Evolutionary conservation across 1,140 invertebrate genomes (phyloP).

Genomic region (Schmidtea mediterranea): DNA sequence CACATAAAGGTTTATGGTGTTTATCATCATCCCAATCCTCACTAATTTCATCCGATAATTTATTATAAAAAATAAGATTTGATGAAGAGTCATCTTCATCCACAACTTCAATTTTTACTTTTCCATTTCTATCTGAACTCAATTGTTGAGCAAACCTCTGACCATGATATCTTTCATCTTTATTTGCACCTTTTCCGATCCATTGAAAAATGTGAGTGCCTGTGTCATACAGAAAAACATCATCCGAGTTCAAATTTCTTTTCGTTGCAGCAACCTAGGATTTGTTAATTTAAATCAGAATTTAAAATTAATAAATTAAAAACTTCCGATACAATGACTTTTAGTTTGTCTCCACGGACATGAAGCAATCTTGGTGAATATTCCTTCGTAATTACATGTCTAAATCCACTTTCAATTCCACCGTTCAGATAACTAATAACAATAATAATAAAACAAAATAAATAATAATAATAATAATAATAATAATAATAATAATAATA

Average conservation of each 20-base stretch:
- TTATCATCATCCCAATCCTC: too few relatives aligned
- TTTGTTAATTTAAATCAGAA: too few relatives aligned
- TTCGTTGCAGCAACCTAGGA: slow-evolving; percentile 11
- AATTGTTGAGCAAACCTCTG: neutral
- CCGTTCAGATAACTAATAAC: neutral
- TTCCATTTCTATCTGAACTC: neutral
- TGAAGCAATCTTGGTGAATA: neutral
- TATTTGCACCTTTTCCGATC: slow-evolving; percentile 19
- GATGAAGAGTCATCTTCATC: slow-evolving; percentile 3
- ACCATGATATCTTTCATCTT: slow-evolving; percentile 19
- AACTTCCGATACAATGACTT: slow-evolving; percentile 14
- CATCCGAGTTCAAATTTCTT: slow-evolving; percentile 44
- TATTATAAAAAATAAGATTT: too few relatives aligned
- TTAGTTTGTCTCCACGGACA: neutral
- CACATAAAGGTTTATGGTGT: too few relatives aligned
- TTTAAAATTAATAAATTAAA: too few relatives aligned
- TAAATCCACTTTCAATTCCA: neutral
- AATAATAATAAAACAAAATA: too few relatives aligned
- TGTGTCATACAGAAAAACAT: slow-evolving; percentile 60
- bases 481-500: slow-evolving; percentile 5
- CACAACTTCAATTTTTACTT: neutral
- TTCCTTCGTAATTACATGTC: neutral
- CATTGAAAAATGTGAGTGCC: slow-evolving; percentile 49
- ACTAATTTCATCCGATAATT: too few relatives aligned
- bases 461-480: slow-evolving; percentile 4